Evolutionary conservation across 2,888 invertebrate species (phyloP).

Genomic region (Kuschelorhynchus macadamiae): DNA sequence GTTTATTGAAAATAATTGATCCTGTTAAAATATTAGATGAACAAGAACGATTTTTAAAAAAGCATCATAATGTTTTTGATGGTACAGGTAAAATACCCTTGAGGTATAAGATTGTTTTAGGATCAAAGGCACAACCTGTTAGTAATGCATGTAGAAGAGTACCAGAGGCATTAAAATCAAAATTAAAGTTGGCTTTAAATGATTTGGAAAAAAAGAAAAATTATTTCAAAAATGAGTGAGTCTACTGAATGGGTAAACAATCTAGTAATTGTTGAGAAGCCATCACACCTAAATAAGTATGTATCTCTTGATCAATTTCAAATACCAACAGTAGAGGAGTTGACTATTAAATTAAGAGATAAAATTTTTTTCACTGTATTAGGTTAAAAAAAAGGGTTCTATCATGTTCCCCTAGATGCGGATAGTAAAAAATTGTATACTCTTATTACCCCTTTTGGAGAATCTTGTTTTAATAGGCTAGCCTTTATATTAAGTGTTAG

Average conservation of each 20-base stretch:
- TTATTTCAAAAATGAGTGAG: constrained; percentile 15
- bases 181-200: constrained; percentile 39
- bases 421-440: constrained; percentile 43
- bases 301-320: constrained; percentile 36
- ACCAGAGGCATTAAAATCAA: constrained; percentile 19
- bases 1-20: no score
- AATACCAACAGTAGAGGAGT: constrained; percentile 53
- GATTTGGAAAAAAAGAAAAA: constrained; percentile 30
- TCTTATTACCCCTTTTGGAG: constrained; percentile 54
- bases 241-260: constrained; percentile 2
- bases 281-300: constrained; percentile 42
- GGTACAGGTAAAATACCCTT: constrained; percentile 17
- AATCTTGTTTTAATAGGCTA: constrained; percentile 44
- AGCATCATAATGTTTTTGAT: not conserved
- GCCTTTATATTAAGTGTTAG: constrained; percentile 45
- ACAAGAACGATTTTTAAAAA: no score
- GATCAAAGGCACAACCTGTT: constrained; percentile 30
- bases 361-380: constrained; percentile 54
- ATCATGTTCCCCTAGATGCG: constrained; percentile 48
- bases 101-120: constrained; percentile 42
- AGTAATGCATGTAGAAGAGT: constrained; percentile 26
- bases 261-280: constrained; percentile 48
- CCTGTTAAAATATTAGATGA: no score
- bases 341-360: constrained; percentile 49
- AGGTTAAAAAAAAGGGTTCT: constrained; percentile 53